Conservation (phyloP, 2,888 invertebrate genomes). For the Sesia bembeciformis region DNA sequence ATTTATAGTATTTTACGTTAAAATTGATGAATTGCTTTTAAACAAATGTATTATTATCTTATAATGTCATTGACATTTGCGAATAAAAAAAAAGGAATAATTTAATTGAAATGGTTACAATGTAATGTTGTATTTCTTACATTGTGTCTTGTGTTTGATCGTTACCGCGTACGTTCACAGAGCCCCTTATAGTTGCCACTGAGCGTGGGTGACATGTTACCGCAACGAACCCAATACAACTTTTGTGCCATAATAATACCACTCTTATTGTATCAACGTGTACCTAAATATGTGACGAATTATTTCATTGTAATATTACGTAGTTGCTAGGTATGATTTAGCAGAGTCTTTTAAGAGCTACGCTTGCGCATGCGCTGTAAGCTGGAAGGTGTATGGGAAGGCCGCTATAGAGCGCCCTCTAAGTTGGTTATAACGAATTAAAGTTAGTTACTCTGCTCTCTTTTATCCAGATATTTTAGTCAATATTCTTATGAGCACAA, state of each 20-base stretch:
- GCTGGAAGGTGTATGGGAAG: constrained; percentile 1
- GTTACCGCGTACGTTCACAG: no score
- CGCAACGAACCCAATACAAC: constrained; percentile 10
- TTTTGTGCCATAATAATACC: constrained; percentile 17
- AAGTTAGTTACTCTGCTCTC: constrained; percentile 10
- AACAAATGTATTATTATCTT: no score
- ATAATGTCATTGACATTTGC: no score
- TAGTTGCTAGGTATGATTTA: constrained; percentile 6
- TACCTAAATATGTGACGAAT: constrained; percentile 6
- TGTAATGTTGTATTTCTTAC: no score
- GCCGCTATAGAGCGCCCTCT: not conserved
- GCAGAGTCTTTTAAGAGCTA: constrained; percentile 1
- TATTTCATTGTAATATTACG: constrained; percentile 6
- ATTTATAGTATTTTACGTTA: no score
- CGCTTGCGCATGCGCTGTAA: constrained; percentile 2
- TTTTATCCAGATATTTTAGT: constrained; percentile 9
- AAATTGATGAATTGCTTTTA: no score
- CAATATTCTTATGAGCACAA: constrained; percentile 23
- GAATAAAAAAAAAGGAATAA: no score
- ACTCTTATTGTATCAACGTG: constrained; percentile 4
- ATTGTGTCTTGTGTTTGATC: no score
- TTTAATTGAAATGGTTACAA: no score
- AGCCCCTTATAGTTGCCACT: not conserved
- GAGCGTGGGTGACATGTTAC: constrained; percentile 8
- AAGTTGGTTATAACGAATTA: constrained; percentile 1